Conservation (phyloP, 2,797 vertebrate genomes). For the Limosa lapponica region DNA sequence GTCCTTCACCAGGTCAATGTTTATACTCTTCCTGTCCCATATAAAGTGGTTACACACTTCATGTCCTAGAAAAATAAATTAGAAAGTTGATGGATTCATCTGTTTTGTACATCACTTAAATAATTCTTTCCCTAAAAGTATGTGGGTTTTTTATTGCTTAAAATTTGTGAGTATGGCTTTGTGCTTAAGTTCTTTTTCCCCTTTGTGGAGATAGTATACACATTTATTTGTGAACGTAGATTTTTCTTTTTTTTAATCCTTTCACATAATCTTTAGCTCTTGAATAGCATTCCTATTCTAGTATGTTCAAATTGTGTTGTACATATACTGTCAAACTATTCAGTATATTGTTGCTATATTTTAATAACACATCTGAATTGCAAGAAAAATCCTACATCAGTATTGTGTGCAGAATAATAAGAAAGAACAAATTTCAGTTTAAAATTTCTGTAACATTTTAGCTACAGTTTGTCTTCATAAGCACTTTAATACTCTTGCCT, state of each 20-base stretch:
- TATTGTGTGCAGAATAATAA: background rate
- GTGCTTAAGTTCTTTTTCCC: background rate
- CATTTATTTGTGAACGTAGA: background rate
- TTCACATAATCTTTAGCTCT: background rate
- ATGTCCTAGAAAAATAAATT: background rate
- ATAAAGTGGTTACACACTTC: background rate
- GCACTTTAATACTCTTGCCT: background rate
- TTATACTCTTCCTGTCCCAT: background rate
- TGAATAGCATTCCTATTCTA: background rate
- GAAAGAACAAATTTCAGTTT: background rate
- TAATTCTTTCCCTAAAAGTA: background rate
- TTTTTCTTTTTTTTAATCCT: background rate
- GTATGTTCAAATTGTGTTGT: background rate
- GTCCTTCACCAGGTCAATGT: background rate
- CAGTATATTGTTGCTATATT: background rate
- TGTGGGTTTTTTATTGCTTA: background rate
- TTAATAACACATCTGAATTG: background rate
- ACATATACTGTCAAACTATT: background rate
- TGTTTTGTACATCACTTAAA: background rate
- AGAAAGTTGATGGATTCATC: background rate
- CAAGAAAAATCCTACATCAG: background rate
- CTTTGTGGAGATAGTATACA: background rate
- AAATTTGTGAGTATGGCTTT: background rate
- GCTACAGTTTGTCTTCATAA: background rate
- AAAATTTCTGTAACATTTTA: background rate